Base-by-base conservation (phyloP, 2,113 vertebrate species). In the Sylvietta virens region DNA sequence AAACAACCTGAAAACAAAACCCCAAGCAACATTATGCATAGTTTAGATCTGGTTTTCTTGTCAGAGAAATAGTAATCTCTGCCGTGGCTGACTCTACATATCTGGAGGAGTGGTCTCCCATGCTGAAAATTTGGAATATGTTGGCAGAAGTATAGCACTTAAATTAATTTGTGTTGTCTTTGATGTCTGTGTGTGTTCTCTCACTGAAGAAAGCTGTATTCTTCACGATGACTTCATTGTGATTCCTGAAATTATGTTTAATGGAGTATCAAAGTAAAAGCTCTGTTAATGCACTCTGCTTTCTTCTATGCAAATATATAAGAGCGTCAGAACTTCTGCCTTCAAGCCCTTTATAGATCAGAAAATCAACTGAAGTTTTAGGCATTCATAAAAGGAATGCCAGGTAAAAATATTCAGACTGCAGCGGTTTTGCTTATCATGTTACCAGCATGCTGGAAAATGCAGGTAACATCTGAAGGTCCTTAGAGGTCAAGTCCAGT, bases 401-500 rank as follows among this genome's bases (percentile, higher is more conserved):
- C 24, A 33, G n/a, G 40, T 81, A 26, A 86, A 88, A 90, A 40
- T 77, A 27, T 8, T 74, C 8, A 40, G 44, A 1, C 44, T 76
- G 67, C 51, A 73, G 71, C 12, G 28, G 56, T 77, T 2, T 88
- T 2, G 2, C 40, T 69, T 3, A 1, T 56, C 17, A 5, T 57
- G 39, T 93, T 92, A 42, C 23, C 0, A 9, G 22, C 39, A 7
- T 69, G 23, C 56, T 58, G 67, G 40, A 85, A 84, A 74, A 70
- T 71, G 33, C 62, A 31, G 53, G 48, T 70, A 70, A 57, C 60
- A 48, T 95, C 10, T 51, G 86, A 94, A 94, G 80, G 83, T 90
- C 69, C 28, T 94, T 81, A 56, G 88, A 94, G 91, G 86, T 96
- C 60, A 81, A 78, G 79, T 93, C 19, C 31, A 74, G 64, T n/a